Conservation (phyloP, 2,113 vertebrate species). For the Illadopsis cleaveri region DNA sequence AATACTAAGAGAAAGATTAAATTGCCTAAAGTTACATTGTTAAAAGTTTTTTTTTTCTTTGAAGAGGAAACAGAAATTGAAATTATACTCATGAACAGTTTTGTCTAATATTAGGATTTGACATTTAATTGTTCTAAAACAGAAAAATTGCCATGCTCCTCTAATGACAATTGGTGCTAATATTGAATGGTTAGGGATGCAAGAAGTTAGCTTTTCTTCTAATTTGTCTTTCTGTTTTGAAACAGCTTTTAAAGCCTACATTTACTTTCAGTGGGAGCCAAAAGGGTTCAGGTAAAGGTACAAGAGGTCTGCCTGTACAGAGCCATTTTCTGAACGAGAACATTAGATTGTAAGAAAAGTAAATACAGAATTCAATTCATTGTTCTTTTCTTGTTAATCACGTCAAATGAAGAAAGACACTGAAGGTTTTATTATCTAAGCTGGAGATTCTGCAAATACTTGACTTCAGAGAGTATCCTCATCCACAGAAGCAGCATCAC, state of each 20-base stretch:
- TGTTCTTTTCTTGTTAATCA: neutral
- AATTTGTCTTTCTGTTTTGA: neutral
- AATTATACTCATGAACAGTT: neutral
- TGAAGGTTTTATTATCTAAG: neutral
- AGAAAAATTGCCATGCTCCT: neutral
- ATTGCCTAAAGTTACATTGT: neutral
- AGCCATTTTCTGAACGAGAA: neutral
- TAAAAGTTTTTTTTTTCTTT: neutral
- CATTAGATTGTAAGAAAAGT: neutral
- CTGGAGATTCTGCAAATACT: neutral
- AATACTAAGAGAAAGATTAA: neutral
- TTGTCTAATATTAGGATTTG: neutral
- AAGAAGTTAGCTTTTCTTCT: neutral
- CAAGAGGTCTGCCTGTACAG: neutral
- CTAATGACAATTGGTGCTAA: neutral
- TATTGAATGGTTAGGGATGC: neutral
- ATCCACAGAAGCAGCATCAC: neutral
- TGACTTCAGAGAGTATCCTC: neutral
- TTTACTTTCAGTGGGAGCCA: neutral
- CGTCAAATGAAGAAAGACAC: neutral
- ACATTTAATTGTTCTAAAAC: neutral
- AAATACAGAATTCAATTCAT: neutral
- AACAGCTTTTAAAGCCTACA: neutral
- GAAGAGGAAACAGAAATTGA: neutral
- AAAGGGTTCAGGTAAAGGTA: neutral